A percentile compares a stretch with the other conserved stretches of the same genome.
These are phyloP conservation scores for Fringilla coelebs DNA, from an alignment of 2,797 vertebrate species.

Conservation along the genomic window DNA sequence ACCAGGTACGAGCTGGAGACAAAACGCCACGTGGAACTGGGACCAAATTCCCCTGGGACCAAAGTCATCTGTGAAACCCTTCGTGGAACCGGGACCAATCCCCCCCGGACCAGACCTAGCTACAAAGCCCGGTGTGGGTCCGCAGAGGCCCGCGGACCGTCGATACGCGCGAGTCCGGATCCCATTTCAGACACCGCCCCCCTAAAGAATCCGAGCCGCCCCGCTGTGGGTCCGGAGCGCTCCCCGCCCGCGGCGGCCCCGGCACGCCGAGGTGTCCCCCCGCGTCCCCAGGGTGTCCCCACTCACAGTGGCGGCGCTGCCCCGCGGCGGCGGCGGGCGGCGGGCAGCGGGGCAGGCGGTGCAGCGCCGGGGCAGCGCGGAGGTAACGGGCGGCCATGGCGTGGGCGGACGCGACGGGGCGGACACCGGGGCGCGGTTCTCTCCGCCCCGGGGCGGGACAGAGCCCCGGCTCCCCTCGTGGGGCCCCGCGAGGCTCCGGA, in stretches of 20 bases:
- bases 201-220: not conserved
- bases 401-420: not conserved
- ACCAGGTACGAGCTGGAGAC: too few relatives aligned
- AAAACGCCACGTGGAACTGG: not conserved
- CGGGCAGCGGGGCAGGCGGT: not conserved
- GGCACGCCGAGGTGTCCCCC: not conserved
- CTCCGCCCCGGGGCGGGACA: conserved; percentile 38
- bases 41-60: not conserved
- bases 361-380: not conserved
- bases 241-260: not conserved
- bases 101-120: not conserved
- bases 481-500: not conserved
- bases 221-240: not conserved
- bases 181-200: not conserved
- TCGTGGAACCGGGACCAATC: not conserved
- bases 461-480: not conserved
- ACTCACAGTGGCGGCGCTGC: conserved; percentile 42
- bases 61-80: not conserved
- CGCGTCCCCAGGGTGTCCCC: not conserved
- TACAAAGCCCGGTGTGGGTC: not conserved
- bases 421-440: not conserved
- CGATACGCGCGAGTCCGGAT: not conserved
- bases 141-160: not conserved
- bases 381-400: conserved; percentile 41
- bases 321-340: not conserved